A percentile compares a stretch with the other conserved stretches of the same genome.
These are phyloP conservation scores for Apodemia duryi DNA, from an alignment of 2,888 invertebrate genomes.

Conservation along the genomic window DNA sequence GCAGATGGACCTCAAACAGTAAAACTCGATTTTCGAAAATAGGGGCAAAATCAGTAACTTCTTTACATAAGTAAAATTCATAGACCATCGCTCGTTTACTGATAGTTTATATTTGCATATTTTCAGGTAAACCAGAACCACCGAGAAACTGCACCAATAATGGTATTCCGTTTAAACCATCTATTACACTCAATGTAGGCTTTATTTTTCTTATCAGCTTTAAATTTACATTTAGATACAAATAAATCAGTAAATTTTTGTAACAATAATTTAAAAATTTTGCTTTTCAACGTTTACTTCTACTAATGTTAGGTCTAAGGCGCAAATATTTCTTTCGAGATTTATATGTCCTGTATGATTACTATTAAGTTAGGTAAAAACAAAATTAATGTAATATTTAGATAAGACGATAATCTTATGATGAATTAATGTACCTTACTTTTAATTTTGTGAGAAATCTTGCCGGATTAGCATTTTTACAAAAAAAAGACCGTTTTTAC, in stretches of 20 bases:
- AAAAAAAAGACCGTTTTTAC: no score
- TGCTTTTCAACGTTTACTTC: conserved; percentile 26
- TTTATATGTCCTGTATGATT: conserved; percentile 12
- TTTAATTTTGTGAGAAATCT: neutral
- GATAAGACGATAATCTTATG: conserved; percentile 13
- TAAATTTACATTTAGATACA: conserved; percentile 49
- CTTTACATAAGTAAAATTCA: no score
- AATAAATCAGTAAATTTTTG: conserved; percentile 29
- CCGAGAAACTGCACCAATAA: conserved; percentile 64
- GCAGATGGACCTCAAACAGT: no score
- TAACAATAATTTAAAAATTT: conserved; percentile 23
- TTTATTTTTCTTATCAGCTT: conserved; percentile 30
- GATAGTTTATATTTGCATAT: conserved; percentile 27
- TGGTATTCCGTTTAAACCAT: conserved; percentile 40
- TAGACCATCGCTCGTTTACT: neutral
- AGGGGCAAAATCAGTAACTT: no score
- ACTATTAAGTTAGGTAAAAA: conserved; percentile 17
- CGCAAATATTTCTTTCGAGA: conserved; percentile 2
- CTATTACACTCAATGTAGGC: conserved; percentile 31
- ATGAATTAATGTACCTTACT: conserved; percentile 10
- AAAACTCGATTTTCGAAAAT: no score
- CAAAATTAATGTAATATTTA: conserved; percentile 3
- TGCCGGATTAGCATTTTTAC: conserved; percentile 12
- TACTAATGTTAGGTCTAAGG: conserved; percentile 16
- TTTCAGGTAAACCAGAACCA: conserved; percentile 61